Conservation (phyloP, 2,888 invertebrate genomes). For the Eristalis intricaria region DNA sequence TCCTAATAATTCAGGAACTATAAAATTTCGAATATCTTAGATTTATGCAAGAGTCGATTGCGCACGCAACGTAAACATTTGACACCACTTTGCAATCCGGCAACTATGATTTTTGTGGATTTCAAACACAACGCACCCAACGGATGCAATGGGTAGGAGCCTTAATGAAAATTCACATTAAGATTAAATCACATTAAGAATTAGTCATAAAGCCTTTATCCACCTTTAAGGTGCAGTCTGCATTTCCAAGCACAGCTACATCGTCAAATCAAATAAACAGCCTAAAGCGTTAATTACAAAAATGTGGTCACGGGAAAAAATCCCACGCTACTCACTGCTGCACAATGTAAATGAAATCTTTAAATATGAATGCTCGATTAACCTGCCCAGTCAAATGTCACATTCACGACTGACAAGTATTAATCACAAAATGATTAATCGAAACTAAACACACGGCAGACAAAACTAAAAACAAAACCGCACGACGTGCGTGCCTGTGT, state of each 20-base stretch:
- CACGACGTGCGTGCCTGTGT: not conserved
- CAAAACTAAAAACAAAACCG: slow-evolving; percentile 20
- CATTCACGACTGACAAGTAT: slow-evolving; percentile 47
- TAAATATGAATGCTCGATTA: slow-evolving; percentile 1
- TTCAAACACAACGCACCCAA: too few relatives aligned
- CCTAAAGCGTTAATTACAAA: not conserved
- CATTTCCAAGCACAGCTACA: not conserved
- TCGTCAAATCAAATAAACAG: not conserved
- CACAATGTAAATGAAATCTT: slow-evolving; percentile 4
- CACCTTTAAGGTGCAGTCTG: too few relatives aligned
- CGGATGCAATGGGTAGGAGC: too few relatives aligned
- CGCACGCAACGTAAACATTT: too few relatives aligned
- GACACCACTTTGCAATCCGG: too few relatives aligned
- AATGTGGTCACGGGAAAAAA: not conserved
- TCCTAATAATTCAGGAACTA: too few relatives aligned
- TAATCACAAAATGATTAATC: slow-evolving; percentile 68
- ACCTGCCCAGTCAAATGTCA: slow-evolving; percentile 42
- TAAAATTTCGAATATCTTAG: too few relatives aligned
- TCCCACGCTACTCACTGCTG: not conserved
- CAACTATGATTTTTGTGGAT: too few relatives aligned
- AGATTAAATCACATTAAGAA: too few relatives aligned
- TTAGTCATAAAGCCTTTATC: too few relatives aligned
- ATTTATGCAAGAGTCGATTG: too few relatives aligned
- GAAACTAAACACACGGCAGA: slow-evolving; percentile 27
- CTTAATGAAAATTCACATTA: too few relatives aligned